phyloP scores from a whole-genome alignment of 2,888 invertebrate genomes.

The Cryptops parisi region DNA sequence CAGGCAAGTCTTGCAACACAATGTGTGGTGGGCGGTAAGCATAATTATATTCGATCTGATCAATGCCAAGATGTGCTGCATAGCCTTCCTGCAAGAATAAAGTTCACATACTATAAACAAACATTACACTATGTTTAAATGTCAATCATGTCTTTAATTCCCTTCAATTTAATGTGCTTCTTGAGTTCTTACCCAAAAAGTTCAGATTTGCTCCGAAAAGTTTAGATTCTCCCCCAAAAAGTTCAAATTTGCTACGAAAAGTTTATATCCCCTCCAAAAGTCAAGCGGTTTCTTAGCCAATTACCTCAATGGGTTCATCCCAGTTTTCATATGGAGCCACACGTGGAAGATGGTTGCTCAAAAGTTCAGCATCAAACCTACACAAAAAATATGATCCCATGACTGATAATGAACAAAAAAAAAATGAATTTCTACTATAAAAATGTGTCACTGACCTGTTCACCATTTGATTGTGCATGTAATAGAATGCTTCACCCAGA shows the following conservation, averaged over 20 bases:
- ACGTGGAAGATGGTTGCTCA: constrained; percentile 1
- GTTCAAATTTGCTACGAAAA: too few relatives aligned
- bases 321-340: constrained; percentile 6
- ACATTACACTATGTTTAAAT: too few relatives aligned
- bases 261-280: too few relatives aligned
- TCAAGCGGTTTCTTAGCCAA: too few relatives aligned
- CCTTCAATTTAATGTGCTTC: too few relatives aligned
- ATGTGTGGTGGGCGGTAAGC: background rate
- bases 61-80: constrained; percentile 8
- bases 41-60: constrained; percentile 2
- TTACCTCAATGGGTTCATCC: constrained; percentile 11
- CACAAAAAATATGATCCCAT: too few relatives aligned
- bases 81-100: constrained; percentile 7
- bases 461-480: constrained; percentile 11
- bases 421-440: background rate
- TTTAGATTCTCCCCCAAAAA: too few relatives aligned
- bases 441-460: background rate
- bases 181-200: too few relatives aligned
- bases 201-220: too few relatives aligned
- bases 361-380: constrained; percentile 7
- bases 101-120: too few relatives aligned
- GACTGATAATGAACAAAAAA: too few relatives aligned
- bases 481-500: constrained; percentile 9
- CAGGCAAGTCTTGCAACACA: constrained; percentile 2
- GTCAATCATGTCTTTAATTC: too few relatives aligned